Base-by-base conservation (phyloP, 2,113 vertebrate genomes). In the Otocyon megalotis region DNA sequence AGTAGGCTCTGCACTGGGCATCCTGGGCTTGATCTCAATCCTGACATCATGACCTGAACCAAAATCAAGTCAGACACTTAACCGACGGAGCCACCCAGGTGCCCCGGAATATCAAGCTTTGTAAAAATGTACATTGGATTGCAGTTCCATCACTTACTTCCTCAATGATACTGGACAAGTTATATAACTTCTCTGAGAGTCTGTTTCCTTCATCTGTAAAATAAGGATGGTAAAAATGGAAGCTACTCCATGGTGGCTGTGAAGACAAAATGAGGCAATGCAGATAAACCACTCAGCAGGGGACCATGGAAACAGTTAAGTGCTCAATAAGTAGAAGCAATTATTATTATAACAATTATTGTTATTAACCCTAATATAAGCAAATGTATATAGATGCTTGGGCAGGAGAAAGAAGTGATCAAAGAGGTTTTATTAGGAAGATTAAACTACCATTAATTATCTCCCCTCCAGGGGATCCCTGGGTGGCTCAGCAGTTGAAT, bases 311-410 rank as follows among this genome's bases (percentile, higher is more conserved):
- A 54, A n/a, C 2, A 86, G 30, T 54, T 30, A 87, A 62, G 43
- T n/a, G 50, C 19, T 95, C 77, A 56, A 0, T 56, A 71, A 53
- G 58, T 54, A 62, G 26, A 85, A 89, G 71, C 11, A 30, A 67
- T 88, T 83, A 43, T 50, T 67, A 86, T 50, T 56, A 69, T 63
- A 90, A 81, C 32, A 92, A 81, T 63, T 63, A 90, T 58, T 95
- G 10, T 96, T 48, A 81, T 80, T 63, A 71, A 93, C 54, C 53
- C 48, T 74, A 62, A 79, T 1, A 71, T 60, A 89, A 94, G 54
- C 35, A 88, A 93, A 69, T 60, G 17, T 54, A 85, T 54, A 92
- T 48, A 92, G 77, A 80, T 37, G 37, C 76, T 24, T 69, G 71
- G 84, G 67, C 20, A 48, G 76, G 37, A 94, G 69, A 88, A 69